These are phyloP conservation scores for Candidula unifasciata DNA, from an alignment of 2,888 invertebrate species.

Conservation along the genomic window DNA sequence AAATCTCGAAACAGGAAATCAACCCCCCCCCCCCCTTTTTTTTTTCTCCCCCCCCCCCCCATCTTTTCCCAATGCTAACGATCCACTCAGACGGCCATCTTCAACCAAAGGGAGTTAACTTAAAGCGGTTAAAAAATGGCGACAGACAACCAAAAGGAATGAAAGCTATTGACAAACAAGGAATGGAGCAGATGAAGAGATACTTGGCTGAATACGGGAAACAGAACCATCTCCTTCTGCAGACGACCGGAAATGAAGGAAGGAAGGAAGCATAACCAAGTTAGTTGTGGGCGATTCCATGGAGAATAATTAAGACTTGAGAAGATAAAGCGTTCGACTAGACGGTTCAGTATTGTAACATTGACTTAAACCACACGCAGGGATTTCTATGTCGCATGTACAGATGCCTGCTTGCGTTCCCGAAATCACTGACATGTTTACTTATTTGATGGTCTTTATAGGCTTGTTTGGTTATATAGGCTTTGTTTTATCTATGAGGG, in stretches of 20 bases:
- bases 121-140: neutral
- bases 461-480: too few relatives aligned
- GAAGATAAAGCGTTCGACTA: neutral
- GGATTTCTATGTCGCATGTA: too few relatives aligned
- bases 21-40: too few relatives aligned
- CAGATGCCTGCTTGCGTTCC: too few relatives aligned
- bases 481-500: too few relatives aligned
- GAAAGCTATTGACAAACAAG: neutral
- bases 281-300: neutral
- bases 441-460: too few relatives aligned
- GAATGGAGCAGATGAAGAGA: neutral
- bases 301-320: neutral
- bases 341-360: neutral
- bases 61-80: too few relatives aligned
- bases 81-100: too few relatives aligned
- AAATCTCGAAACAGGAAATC: too few relatives aligned
- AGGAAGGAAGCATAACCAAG: neutral
- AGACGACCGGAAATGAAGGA: slow-evolving; percentile 6
- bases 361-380: neutral
- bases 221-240: neutral
- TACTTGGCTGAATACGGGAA: neutral
- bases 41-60: too few relatives aligned
- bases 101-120: too few relatives aligned
- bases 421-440: too few relatives aligned
- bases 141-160: neutral